Evolutionary conservation across 2,888 invertebrate genomes (phyloP).

Genomic region (Lasioglossum malachurum): DNA sequence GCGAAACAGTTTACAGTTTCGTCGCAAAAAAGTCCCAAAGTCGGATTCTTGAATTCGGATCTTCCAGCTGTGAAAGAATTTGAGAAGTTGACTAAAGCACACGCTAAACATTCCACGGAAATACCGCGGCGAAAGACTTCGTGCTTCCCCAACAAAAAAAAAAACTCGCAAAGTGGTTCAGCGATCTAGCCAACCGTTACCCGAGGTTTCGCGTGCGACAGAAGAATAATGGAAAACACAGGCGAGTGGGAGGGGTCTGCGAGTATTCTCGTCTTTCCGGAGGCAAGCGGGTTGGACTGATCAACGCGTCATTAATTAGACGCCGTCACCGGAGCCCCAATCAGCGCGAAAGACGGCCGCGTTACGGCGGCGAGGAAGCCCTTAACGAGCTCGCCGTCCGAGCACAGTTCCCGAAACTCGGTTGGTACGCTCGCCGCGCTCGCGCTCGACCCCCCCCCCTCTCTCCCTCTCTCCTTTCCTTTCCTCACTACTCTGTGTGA

Average conservation of each 20-base stretch:
- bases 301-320: constrained; percentile 26
- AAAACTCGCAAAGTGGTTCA: background rate
- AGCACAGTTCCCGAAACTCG: background rate
- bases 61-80: background rate
- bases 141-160: too few relatives aligned
- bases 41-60: background rate
- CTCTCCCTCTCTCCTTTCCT: background rate
- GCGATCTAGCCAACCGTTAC: background rate
- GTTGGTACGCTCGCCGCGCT: constrained; percentile 12
- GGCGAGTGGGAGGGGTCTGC: background rate
- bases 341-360: background rate
- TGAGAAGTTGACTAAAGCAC: background rate
- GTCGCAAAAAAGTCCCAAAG: background rate
- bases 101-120: too few relatives aligned
- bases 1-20: background rate
- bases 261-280: constrained; percentile 3
- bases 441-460: background rate
- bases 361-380: background rate
- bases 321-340: constrained; percentile 1
- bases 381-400: constrained; percentile 14
- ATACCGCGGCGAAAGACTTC: too few relatives aligned
- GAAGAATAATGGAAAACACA: background rate
- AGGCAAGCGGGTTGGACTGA: background rate
- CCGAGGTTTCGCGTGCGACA: background rate
- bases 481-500: background rate